Evolutionary conservation across 1,140 invertebrate genomes (phyloP), one percentile per base, ranked within the genome.

Genomic region (Pachypeltis micranthus): DNA sequence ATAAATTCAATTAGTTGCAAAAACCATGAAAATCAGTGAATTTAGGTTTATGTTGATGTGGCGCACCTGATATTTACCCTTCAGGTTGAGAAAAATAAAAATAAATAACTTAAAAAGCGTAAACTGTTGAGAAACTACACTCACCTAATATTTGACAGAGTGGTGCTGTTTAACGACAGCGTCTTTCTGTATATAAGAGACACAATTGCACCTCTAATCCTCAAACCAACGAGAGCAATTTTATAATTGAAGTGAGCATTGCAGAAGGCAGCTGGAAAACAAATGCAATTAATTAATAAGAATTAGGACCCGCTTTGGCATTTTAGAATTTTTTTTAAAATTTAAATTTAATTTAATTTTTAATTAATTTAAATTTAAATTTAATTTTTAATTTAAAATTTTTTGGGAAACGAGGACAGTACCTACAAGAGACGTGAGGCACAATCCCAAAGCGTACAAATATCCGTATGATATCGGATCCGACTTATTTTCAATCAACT

Each of bases 191-290:
- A 95, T 55, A 98, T 83, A 3, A 86, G 81, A 12, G 88, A 86
- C 2, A 97, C 82, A 25, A 97, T 77, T 21, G 90, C 83, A 19
- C 85, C 85, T 60, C 90, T 79, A 71, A 98, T 87, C 78, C 95
- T 93, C 24, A 96, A 79, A 23, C 85, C 85, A 21, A 98, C 83
- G 68, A 91, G 77, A 0, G 85, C 81, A 78, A 96, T 87, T 59
- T 82, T 78, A 78, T 93, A 96, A 70, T 88, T 90, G 76, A 96
- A 98, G 72, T 98, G 93, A 1, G 85, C 81, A 67, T 84, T 86
- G 67, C 85, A 88, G 39, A 97, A 75, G 0, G 94, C 83, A 61
- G 80, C 84, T 77, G 75, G 59, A 73, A 62, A 57, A 65, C 62
- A 56, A 66, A 63, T 66, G 61, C 63, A 64, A 39, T 68, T 14